Evolutionary conservation across 1,140 invertebrate species (phyloP).

Genomic region (Apis laboriosa): DNA sequence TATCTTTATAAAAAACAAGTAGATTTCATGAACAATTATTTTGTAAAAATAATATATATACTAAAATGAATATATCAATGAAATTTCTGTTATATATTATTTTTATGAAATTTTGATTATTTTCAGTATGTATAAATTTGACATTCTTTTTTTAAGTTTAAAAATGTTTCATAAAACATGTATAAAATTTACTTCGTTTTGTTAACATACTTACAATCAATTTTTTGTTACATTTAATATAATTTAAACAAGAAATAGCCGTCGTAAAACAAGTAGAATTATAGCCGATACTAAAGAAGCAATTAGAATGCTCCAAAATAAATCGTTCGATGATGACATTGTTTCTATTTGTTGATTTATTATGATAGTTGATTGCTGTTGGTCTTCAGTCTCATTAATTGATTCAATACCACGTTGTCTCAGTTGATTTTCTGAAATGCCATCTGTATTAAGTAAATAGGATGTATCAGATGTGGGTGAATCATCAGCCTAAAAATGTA

Average conservation of each 20-base stretch:
- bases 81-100: constrained; percentile 46
- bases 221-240: constrained; percentile 51
- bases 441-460: constrained; percentile 53
- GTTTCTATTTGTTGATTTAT: constrained; percentile 69
- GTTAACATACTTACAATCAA: constrained; percentile 58
- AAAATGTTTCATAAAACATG: constrained; percentile 63
- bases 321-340: constrained; percentile 75
- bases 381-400: constrained; percentile 58
- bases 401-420: constrained; percentile 72
- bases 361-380: constrained; percentile 66
- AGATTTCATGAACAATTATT: constrained; percentile 10
- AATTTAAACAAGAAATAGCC: constrained; percentile 76
- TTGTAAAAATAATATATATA: constrained; percentile 26
- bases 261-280: constrained; percentile 74
- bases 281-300: constrained; percentile 74
- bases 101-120: constrained; percentile 34
- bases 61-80: constrained; percentile 45
- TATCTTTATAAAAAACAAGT: background rate
- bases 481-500: constrained; percentile 74
- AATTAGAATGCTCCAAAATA: constrained; percentile 77
- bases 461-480: constrained; percentile 61
- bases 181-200: constrained; percentile 68
- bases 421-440: constrained; percentile 63
- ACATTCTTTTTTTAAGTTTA: constrained; percentile 51
- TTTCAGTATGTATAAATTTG: constrained; percentile 49